Evolutionary conservation across 2,888 invertebrate species (phyloP), one percentile per base, ranked within the genome.

Genomic region (Muscina levida): DNA sequence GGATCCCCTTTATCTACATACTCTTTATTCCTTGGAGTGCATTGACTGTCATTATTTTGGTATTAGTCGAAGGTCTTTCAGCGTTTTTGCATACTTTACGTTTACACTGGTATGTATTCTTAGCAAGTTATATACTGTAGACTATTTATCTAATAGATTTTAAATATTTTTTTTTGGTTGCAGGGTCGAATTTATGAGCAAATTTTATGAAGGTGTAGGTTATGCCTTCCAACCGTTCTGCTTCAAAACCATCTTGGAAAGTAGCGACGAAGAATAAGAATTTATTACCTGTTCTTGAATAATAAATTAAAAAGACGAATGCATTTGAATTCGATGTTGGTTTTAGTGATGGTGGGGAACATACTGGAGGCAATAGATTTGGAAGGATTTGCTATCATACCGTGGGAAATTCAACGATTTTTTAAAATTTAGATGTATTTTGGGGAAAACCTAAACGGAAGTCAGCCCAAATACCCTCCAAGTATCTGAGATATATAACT

Each of bases 51-150:
- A 96, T 96, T 86, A 98, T 99, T 89, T 93, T 99, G 79, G 96
- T 99, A 83, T 93, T 99, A 87, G 99, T 99, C 97, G 99, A 99
- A 92, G 99, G 99, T 3, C 93, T 99, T 13, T 99, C 98, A 11
- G 99, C 99, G 48, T 99, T 99, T 92, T 92, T 99, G 85, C 99
- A 99, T 90, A 98, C 99, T 0, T 93, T 99, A 85, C 97, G 99
- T 93, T 93, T 98, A 88, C 98, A 98, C 91, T 98, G 98, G 98
- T 97, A 90, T 90, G 83, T 83, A 59, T n/a, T 31, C 10, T 26
- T 22, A 1, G 24, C 22, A 24, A 39, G 8, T n/a, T n/a, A n/a
- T n/a, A n/a, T n/a, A n/a, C n/a, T n/a, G n/a, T n/a, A n/a, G n/a
- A n/a, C n/a, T n/a, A n/a, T n/a, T n/a, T n/a, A n/a, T n/a, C n/a